Percentiles rank a stretch among this genome's conserved stretches.
Evolutionary conservation across 2,888 invertebrate species (phyloP).

Genomic region (Morinoia aosen): DNA sequence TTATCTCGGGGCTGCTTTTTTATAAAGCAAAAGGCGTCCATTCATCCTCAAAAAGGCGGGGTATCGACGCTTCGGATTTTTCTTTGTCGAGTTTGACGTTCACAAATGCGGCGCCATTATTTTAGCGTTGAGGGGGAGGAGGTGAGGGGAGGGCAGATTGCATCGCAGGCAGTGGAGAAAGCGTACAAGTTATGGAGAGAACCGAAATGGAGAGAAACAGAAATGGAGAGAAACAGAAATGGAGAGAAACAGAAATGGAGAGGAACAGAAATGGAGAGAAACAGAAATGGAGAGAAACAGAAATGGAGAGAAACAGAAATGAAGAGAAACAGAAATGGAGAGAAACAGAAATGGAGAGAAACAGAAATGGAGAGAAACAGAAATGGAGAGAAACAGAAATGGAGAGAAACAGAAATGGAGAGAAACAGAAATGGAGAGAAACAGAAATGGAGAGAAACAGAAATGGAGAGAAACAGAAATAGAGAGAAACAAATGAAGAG

Average conservation of each 20-base stretch:
- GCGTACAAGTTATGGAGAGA: neutral
- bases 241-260: neutral
- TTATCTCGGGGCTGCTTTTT: constrained; percentile 39
- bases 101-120: constrained; percentile 54
- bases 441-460: too few relatives aligned
- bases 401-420: neutral
- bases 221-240: neutral
- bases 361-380: neutral
- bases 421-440: too few relatives aligned
- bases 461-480: too few relatives aligned
- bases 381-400: neutral
- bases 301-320: neutral
- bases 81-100: constrained; percentile 55
- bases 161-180: neutral
- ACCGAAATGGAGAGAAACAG: neutral
- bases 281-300: neutral
- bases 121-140: constrained; percentile 39
- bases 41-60: constrained; percentile 54
- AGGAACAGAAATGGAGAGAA: neutral
- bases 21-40: constrained; percentile 53
- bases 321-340: neutral
- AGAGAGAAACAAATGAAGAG: neutral
- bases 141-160: neutral
- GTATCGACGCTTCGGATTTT: constrained; percentile 55
- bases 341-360: neutral